Conservation (phyloP, 53 echinoderm and acorn worm genomes). For the Antedon mediterranea region DNA sequence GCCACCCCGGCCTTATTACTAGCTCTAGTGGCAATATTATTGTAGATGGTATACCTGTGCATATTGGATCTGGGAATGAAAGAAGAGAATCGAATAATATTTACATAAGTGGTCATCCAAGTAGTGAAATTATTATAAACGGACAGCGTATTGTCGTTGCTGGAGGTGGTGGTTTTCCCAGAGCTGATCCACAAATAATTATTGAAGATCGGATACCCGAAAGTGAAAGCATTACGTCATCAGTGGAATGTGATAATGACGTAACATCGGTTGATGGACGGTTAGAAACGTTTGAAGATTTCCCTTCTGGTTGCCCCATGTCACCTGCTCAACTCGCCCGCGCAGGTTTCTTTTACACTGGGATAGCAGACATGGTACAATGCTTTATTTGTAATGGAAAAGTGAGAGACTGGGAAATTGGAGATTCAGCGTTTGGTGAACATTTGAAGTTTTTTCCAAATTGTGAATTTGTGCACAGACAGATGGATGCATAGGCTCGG, state of each 20-base stretch:
- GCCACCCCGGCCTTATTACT: neutral
- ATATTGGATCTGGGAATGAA: neutral
- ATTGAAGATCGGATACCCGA: too few species aligned
- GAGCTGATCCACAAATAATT: neutral
- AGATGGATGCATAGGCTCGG: neutral
- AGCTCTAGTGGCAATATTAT: too few species aligned
- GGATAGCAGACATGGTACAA: constrained; percentile 30
- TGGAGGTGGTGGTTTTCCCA: neutral
- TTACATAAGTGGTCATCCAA: neutral
- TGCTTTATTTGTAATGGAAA: constrained; percentile 57
- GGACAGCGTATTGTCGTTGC: neutral
- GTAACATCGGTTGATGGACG: neutral
- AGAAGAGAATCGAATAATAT: neutral
- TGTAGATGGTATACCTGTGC: too few species aligned
- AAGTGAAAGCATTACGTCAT: too few species aligned
- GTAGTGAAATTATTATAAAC: neutral
- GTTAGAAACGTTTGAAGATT: constrained; percentile 17
- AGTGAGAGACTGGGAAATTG: constrained; percentile 44
- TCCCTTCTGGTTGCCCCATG: constrained; percentile 35
- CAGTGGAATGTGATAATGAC: neutral
- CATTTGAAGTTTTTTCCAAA: constrained; percentile 46
- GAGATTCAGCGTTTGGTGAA: constrained; percentile 58
- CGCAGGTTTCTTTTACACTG: constrained; percentile 64
- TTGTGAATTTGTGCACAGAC: constrained; percentile 29
- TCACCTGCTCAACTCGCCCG: constrained; percentile 30